Base-by-base conservation (phyloP, 2,113 vertebrate species). In the Hirundichthys speculiger region DNA sequence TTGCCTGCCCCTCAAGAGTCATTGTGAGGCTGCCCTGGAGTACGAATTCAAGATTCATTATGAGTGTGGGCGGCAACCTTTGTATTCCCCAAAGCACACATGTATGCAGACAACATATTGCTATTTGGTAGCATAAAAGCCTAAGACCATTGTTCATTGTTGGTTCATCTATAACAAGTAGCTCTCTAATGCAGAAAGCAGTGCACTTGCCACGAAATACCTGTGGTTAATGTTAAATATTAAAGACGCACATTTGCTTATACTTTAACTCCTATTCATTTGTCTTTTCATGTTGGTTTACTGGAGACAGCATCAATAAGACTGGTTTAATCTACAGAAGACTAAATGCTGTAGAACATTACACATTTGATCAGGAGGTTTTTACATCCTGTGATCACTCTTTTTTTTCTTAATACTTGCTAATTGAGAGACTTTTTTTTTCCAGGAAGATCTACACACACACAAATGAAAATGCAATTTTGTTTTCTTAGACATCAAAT, bases 41-140 rank as follows among this genome's bases (percentile, higher is more conserved):
- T 88, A 90, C 86, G 87, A 82, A 91, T 89, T 89, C 85, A 81
- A 90, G 89, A 91, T 92, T 92, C 88, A 92, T 92, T 91, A 92
- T 89, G 86, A 90, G 83, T 80, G 90, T 92, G 87, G 85, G 90
- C 89, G 85, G 86, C 62, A 86, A 92, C 88, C 86, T 89, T 84
- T 91, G 80, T 86, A 90, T 89, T 92, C 89, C 92, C 91, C 54
- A 83, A 93, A 93, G 92, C 87, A 60, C 71, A 76, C 81, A 86
- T 74, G 76, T 82, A 85, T 77, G 77, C 82, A 88, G 75, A 84
- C 83, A 88, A 86, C 90, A 90, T 92, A 92, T 88, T 91, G 90
- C 85, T 89, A 89, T 91, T 86, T 85, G 84, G 84, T 89, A 69
- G 85, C 79, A 87, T 91, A 82, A 91, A 93, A 89, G 86, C 84